A percentile compares a stretch with the other conserved stretches of the same genome.
phyloP scores from a whole-genome alignment of 2,888 invertebrate species.

The Mythimna albipuncta region DNA sequence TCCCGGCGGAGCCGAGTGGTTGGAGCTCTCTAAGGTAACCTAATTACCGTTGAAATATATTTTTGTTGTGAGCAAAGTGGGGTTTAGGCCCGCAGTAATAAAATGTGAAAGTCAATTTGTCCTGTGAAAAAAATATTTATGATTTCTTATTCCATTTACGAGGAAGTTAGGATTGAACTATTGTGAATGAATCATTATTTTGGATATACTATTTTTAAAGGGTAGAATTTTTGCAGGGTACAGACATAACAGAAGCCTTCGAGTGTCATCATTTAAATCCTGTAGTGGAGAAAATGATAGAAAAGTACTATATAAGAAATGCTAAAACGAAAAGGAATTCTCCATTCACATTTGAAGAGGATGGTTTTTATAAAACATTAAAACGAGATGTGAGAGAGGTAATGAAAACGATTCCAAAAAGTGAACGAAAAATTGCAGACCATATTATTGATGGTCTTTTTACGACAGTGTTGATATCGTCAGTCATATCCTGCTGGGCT shows the following conservation, averaged over 20 bases:
- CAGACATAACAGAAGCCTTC: conserved; percentile 92
- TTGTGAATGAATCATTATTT: conserved; percentile 7
- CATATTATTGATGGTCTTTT: conserved; percentile 81
- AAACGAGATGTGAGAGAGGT: conserved; percentile 90
- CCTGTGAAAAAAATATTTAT: conserved; percentile 30
- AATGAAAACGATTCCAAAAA: conserved; percentile 87
- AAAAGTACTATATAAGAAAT: conserved; percentile 92
- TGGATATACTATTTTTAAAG: not conserved
- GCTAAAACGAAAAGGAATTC: conserved; percentile 92
- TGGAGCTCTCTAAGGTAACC: conserved; percentile 92
- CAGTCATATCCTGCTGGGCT: conserved; percentile 75
- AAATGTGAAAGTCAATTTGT: conserved; percentile 39
- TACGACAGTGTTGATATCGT: conserved; percentile 75
- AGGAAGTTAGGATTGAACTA: not conserved
- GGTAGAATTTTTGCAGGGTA: conserved; percentile 61
- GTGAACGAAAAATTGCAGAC: conserved; percentile 68
- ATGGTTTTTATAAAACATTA: conserved; percentile 94
- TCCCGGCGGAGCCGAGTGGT: conserved; percentile 96
- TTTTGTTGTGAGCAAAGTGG: conserved; percentile 44
- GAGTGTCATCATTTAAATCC: conserved; percentile 90
- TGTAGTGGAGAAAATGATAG: conserved; percentile 90
- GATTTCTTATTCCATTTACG: conserved; percentile 29
- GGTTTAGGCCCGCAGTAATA: conserved; percentile 19
- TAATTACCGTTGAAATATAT: conserved; percentile 40
- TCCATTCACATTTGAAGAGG: conserved; percentile 93